Evolutionary conservation across 2,797 vertebrate genomes (phyloP).

Genomic region (Clarias pachynema): DNA sequence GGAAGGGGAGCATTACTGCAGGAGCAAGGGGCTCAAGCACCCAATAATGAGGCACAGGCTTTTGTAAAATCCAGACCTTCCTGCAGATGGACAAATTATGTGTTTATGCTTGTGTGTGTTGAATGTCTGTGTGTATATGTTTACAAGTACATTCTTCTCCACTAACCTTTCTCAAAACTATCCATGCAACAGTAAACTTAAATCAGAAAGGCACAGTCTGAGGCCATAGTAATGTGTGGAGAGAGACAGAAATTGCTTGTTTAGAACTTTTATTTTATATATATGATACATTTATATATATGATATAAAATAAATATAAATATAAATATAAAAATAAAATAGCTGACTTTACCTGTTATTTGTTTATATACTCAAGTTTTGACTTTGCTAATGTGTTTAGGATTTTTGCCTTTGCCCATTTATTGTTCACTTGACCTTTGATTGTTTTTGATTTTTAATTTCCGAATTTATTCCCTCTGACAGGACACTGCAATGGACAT

Average conservation of each 20-base stretch:
- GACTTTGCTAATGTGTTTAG: no score
- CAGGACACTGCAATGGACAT: neutral
- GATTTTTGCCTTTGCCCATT: neutral
- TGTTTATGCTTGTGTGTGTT: slow-evolving; percentile 43
- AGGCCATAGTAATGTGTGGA: neutral
- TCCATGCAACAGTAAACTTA: slow-evolving; percentile 22
- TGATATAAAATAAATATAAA: neutral
- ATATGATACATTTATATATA: neutral
- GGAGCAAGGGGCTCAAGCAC: slow-evolving; percentile 24
- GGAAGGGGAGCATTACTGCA: neutral
- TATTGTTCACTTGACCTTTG: neutral
- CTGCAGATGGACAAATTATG: slow-evolving; percentile 37
- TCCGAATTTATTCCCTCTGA: no score
- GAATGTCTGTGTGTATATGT: slow-evolving; percentile 17
- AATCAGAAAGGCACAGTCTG: slow-evolving; percentile 18
- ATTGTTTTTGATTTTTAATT: neutral
- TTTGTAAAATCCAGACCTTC: slow-evolving; percentile 37
- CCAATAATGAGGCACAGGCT: slow-evolving; percentile 58
- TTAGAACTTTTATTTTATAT: no score
- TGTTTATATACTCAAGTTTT: no score
- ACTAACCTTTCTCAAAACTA: slow-evolving; percentile 46
- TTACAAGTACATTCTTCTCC: slow-evolving; percentile 37
- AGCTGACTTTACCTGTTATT: no score
- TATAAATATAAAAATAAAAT: no score
- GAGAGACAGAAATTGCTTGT: neutral